These are phyloP conservation scores for Parnassius smintheus DNA, from an alignment of 2,888 invertebrate genomes.

Conservation along the genomic window DNA sequence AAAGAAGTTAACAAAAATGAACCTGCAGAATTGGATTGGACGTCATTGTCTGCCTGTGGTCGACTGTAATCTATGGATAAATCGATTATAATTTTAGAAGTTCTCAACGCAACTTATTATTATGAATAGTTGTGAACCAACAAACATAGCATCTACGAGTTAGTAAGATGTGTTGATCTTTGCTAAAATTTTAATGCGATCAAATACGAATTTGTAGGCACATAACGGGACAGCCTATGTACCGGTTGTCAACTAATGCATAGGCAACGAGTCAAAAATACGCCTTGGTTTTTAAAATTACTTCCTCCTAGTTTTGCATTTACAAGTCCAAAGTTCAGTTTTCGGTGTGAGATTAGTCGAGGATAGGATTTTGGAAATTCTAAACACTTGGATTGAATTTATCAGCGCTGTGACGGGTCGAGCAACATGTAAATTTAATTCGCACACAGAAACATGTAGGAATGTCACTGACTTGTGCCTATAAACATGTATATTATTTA, in stretches of 20 bases:
- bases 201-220: conserved; percentile 1
- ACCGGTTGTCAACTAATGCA: conserved; percentile 7
- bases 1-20: too few relatives aligned
- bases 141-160: neutral
- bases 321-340: conserved; percentile 23
- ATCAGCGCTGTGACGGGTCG: neutral
- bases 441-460: neutral
- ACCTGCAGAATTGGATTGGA: too few relatives aligned
- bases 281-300: conserved; percentile 20
- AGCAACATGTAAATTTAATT: conserved; percentile 4
- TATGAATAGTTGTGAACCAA: too few relatives aligned
- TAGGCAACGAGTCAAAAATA: conserved; percentile 1
- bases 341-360: neutral
- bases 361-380: conserved; percentile 10
- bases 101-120: too few relatives aligned
- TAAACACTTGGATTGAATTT: conserved; percentile 23
- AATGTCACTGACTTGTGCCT: conserved; percentile 5
- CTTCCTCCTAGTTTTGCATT: conserved; percentile 15
- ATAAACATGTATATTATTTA: neutral
- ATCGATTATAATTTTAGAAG: too few relatives aligned
- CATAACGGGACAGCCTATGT: conserved; percentile 7
- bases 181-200: neutral
- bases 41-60: too few relatives aligned
- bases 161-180: neutral
- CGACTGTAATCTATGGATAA: too few relatives aligned